Conservation (phyloP, 2,888 invertebrate species). For the Pheosia tremula region DNA sequence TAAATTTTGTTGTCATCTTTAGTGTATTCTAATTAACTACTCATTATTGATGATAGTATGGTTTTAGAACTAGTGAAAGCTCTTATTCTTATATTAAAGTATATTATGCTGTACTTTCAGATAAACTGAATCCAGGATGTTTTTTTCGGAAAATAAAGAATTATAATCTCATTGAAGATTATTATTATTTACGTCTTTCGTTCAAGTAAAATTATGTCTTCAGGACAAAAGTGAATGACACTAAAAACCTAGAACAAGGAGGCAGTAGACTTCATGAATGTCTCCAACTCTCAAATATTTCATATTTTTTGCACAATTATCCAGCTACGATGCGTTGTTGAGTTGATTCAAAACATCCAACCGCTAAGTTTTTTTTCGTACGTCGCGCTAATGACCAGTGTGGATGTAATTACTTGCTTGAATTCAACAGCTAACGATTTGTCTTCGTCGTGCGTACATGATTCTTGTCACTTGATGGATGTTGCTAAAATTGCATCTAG, state of each 20-base stretch:
- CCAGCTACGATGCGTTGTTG: conserved; percentile 1
- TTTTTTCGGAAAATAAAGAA: no score
- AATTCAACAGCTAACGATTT: conserved; percentile 2
- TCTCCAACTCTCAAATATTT: no score
- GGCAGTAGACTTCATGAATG: no score
- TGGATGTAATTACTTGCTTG: conserved; percentile 3
- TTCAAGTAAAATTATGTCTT: no score
- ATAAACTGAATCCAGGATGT: no score
- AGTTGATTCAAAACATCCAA: conserved; percentile 13
- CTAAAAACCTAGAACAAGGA: no score
- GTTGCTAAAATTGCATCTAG: not conserved
- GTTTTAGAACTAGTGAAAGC: not conserved
- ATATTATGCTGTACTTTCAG: not conserved
- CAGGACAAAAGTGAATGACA: no score
- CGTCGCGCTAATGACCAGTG: not conserved
- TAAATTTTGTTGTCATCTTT: not conserved
- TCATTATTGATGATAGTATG: not conserved
- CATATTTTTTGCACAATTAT: not conserved
- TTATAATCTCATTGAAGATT: no score
- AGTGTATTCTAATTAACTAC: not conserved
- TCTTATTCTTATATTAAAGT: not conserved
- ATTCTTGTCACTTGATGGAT: conserved; percentile 2
- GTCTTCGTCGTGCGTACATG: conserved; percentile 1
- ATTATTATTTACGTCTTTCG: no score
- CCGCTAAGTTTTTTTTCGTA: conserved; percentile 9